Conservation (phyloP, 1,140 invertebrate genomes). For the Frieseomelitta varia region DNA sequence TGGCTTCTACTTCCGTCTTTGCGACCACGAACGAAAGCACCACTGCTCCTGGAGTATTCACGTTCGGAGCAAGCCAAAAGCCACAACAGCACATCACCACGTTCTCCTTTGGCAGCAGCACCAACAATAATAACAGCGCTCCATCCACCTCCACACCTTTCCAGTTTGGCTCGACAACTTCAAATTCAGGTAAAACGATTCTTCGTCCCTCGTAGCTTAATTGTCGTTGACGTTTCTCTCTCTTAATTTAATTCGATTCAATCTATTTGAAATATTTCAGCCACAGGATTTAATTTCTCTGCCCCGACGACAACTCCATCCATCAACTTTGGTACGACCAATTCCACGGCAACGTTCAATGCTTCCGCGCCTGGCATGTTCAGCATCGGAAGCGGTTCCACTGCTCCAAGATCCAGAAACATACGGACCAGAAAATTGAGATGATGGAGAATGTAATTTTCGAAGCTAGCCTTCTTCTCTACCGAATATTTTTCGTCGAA, state of each 20-base stretch:
- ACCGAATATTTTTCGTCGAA: slow-evolving; percentile 20
- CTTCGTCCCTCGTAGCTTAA: neutral
- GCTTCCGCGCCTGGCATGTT: slow-evolving; percentile 76
- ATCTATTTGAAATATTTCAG: neutral
- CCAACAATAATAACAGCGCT: slow-evolving; percentile 30
- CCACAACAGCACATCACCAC: slow-evolving; percentile 38
- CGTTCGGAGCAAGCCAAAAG: slow-evolving; percentile 62
- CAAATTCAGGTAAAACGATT: slow-evolving; percentile 70
- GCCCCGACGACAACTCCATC: slow-evolving; percentile 63
- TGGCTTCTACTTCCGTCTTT: slow-evolving; percentile 7
- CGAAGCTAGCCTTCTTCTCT: neutral
- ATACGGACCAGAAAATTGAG: slow-evolving; percentile 74
- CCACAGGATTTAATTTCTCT: slow-evolving; percentile 74
- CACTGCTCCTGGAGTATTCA: slow-evolving; percentile 46
- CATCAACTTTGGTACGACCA: slow-evolving; percentile 65
- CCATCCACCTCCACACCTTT: slow-evolving; percentile 60
- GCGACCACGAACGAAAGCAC: slow-evolving; percentile 16
- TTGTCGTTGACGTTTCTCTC: too few relatives aligned
- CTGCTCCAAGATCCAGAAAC: slow-evolving; percentile 74
- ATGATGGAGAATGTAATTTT: slow-evolving; percentile 80
- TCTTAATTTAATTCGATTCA: neutral
- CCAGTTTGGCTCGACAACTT: slow-evolving; percentile 70
- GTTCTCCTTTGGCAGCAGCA: slow-evolving; percentile 62
- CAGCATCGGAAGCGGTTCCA: slow-evolving; percentile 79
- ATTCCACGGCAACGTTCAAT: slow-evolving; percentile 62